Evolutionary conservation across 2,113 vertebrate species (phyloP), one percentile per base, ranked within the genome.

Genomic region (Odobenus rosmarus): DNA sequence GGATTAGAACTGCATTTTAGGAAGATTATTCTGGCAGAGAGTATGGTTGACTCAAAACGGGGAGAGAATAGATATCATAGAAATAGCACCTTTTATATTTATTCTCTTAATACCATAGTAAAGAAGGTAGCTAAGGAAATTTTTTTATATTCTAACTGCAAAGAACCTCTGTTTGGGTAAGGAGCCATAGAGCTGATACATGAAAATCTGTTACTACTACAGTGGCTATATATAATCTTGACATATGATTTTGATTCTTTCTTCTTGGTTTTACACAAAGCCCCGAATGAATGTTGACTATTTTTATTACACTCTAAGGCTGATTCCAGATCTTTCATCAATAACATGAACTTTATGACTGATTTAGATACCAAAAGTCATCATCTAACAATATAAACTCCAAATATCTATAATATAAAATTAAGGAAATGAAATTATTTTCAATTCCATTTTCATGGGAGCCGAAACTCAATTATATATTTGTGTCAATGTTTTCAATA

Each of bases 391-490:
- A 69, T 15, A 71, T 28, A 85, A 57, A 62, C 3, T 33, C 14
- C 5, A 87, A 96, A 46, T 93, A 83, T 90, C 51, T 82, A 67
- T 69, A 42, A 79, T 51, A 89, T 67, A 36, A 97, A 95, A 95
- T 83, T 67, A 91, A 91, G 23, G 53, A 88, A 97, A 88, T 51
- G 8, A 93, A 95, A 87, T 92, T 89, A 24, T 88, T 77, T 94
- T 85, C 64, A 90, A 49, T 88, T 88, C 51, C 59, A 87, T 96
- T 92, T 95, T 90, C 42, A 11, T 6, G 5, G 61, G 23, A 23
- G 12, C 31, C 31, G 51, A 86, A 23, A 9, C 12, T 95, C 67
- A 85, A n/a, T 67, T 90, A 64, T 7, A 74, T 24, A 59, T 39
- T 39, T 92, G 57, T 26, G 18, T 64, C 64, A 57, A 28, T 55